Evolutionary conservation across 2,113 vertebrate genomes (phyloP), one percentile per base, ranked within the genome.

Genomic region (Oncorhynchus keta): DNA sequence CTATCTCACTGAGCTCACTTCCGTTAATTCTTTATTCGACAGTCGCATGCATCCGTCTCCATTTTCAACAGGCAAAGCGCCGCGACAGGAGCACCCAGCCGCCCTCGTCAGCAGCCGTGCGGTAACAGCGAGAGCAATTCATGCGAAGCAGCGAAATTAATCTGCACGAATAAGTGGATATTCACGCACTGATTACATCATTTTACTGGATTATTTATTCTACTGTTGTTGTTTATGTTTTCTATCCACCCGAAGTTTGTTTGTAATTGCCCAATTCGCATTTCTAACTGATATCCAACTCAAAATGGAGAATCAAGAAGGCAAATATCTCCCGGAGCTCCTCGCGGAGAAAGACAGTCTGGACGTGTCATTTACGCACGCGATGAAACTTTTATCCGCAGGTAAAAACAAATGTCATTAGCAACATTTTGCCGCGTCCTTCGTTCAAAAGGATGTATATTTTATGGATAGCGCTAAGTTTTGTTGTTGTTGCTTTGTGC

Each of bases 271-370:
- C 28, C 24, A 67, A 71, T 22, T 79, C 79, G 69, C 73, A 72
- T 71, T 35, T 14, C 11, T 30, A 78, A 86, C 81, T 84, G 85
- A 76, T 76, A 39, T 20, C 70, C 68, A 88, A 88, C 68, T 88
- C 85, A 91, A 93, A 86, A 98, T 98, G 97, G 95, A 96, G 94
- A 94, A 95, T 89, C 95, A 95, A 80, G 95, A 95, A 81, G 90
- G 89, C 72, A 95, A 96, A 92, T 97, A 96, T 81, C 92, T 97
- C 81, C 96, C 96, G 77, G 94, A 97, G 93, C 95, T 97, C 83
- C 94, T 96, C 93, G 96, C 95, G 73, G 96, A 97, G 86, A 97
- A 95, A 88, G 96, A 97, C 92, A 97, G 92, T 85, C 88, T 97
- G 92, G 96, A 97, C 87, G 88, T 93, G 75, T 97, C 96, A 79